These are phyloP conservation scores for Cichladusa arquata DNA, from an alignment of 2,113 vertebrate genomes.

Conservation along the genomic window DNA sequence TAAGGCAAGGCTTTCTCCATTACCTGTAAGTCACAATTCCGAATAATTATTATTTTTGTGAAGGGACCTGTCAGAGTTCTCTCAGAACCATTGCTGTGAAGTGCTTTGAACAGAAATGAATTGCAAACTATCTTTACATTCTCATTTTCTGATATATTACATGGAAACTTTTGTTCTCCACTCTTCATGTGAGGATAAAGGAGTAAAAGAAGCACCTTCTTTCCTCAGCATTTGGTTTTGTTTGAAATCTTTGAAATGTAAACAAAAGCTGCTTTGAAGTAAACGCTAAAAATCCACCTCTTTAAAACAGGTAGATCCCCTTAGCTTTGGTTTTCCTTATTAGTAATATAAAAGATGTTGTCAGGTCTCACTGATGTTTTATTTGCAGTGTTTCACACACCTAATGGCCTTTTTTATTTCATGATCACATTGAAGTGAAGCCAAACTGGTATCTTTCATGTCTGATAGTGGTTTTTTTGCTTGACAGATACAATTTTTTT, in stretches of 20 bases:
- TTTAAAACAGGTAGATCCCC: not conserved
- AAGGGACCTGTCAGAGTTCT: not conserved
- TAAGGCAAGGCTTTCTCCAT: not conserved
- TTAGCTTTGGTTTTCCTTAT: constrained; percentile 6
- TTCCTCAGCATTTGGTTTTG: not conserved
- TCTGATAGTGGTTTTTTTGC: not conserved
- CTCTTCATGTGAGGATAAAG: not conserved
- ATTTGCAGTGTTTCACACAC: not conserved
- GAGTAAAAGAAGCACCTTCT: not conserved
- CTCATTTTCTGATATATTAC: not conserved
- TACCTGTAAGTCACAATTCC: not conserved
- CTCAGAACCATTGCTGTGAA: not conserved
- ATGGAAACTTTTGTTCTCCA: not conserved
- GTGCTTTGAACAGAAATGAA: not conserved
- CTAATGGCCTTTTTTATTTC: not conserved
- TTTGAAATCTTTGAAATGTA: constrained; percentile 20
- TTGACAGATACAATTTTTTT: not conserved
- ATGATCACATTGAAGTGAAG: not conserved
- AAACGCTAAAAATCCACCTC: not conserved
- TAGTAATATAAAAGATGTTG: not conserved
- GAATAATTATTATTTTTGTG: not conserved
- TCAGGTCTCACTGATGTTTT: not conserved
- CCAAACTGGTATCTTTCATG: not conserved
- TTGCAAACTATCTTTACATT: not conserved
- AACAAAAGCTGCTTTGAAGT: constrained; percentile 11